These are phyloP conservation scores for Amazona guildingii DNA, from an alignment of 2,113 vertebrate genomes.

Conservation along the genomic window DNA sequence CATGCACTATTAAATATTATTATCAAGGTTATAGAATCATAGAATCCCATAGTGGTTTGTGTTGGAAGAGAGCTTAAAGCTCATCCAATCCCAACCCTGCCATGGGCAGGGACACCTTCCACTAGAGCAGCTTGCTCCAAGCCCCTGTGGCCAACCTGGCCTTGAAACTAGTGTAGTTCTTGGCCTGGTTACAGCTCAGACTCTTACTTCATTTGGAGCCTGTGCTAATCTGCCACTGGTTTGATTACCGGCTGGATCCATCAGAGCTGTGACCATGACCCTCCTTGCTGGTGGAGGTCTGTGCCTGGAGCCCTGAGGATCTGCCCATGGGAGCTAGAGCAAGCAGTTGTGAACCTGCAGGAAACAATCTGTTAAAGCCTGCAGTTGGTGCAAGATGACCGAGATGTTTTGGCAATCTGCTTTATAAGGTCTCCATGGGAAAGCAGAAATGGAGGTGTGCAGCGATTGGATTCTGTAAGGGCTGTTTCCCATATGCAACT, in stretches of 20 bases:
- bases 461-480: not conserved
- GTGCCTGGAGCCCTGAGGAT: not conserved
- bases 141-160: not conserved
- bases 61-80: not conserved
- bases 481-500: not conserved
- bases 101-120: not conserved
- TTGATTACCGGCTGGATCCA: not conserved
- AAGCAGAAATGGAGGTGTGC: not conserved
- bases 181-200: not conserved
- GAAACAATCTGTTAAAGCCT: not conserved
- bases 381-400: too few relatives aligned
- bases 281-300: too few relatives aligned
- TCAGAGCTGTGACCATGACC: not conserved
- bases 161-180: not conserved
- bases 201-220: not conserved
- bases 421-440: not conserved
- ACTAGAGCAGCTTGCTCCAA: not conserved
- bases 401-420: not conserved
- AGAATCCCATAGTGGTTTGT: not conserved
- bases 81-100: not conserved
- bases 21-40: not conserved
- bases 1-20: rapidly evolving
- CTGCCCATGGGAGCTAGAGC: not conserved
- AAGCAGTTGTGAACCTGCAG: not conserved
- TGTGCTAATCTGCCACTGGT: not conserved